Evolutionary conservation across 2,888 invertebrate species (phyloP), one percentile per base, ranked within the genome.

Genomic region (Biston stratarius): DNA sequence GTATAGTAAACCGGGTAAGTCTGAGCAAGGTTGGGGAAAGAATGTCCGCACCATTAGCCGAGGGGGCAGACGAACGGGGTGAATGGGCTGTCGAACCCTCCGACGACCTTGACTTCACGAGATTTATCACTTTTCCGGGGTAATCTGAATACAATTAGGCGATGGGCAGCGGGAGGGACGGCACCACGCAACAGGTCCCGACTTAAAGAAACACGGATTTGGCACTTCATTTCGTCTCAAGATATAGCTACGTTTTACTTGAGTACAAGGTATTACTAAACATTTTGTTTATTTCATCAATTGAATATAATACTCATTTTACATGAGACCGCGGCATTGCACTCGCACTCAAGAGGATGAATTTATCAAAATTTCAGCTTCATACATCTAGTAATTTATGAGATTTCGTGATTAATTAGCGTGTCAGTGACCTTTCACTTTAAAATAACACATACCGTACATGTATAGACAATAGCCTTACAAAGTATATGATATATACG

Each of bases 81-180:
- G 90, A 91, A 91, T 88, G 90, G 85, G 88, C 89, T 89, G 90
- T 91, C 90, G 89, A 92, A 92, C 91, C 92, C 91, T 90, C 90
- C 84, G 83, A 67, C 86, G 92, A 92, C 93, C 93, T 93, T 92
- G 93, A 92, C 91, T 89, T 85, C 78, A 82, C 78, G 85, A 89
- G 89, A 91, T 91, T 91, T 91, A 92, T 91, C 90, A 91, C 90
- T 89, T 87, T 91, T 91, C 90, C 87, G 86, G 87, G 84, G 89
- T 90, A 89, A 91, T 92, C 89, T 91, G 90, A 93, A 92, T 90
- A 90, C 91, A 91, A 92, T 92, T 93, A 91, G 87, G 84, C 83
- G 85, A 83, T 87, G 87, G 88, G 83, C 88, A 89, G 83, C 81
- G 77, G 82, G 77, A 78, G 83, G 83, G 81, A 81, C 84, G 83